Percentiles rank a stretch among this genome's conserved stretches.
These are phyloP conservation scores for Drosophila triauraria DNA, from an alignment of 1,140 invertebrate species.

Conservation along the genomic window DNA sequence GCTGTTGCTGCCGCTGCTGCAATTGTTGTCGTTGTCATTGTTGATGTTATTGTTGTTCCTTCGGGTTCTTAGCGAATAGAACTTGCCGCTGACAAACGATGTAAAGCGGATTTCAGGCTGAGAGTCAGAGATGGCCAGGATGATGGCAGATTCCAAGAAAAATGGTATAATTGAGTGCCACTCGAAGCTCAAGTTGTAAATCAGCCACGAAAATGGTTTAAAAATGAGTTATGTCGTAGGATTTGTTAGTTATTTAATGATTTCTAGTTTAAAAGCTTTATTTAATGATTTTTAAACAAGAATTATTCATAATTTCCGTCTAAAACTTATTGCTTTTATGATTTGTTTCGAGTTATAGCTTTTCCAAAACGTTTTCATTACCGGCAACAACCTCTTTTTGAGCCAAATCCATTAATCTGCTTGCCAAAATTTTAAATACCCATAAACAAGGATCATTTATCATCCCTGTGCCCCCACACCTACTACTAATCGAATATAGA, in stretches of 20 bases:
- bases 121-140: conserved; percentile 25
- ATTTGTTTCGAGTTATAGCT: background rate
- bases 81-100: conserved; percentile 45
- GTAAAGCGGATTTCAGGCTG: conserved; percentile 30
- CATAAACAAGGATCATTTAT: conserved; percentile 39
- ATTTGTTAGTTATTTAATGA: background rate
- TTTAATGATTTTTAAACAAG: too few relatives aligned
- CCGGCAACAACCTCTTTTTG: background rate
- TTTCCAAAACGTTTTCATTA: background rate
- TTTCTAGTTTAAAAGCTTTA: background rate
- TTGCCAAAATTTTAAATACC: conserved; percentile 37
- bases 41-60: conserved; percentile 38
- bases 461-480: background rate
- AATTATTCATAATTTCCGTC: background rate
- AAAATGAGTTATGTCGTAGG: background rate
- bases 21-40: conserved; percentile 36
- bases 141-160: conserved; percentile 26
- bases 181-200: conserved; percentile 2
- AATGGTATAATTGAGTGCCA: conserved; percentile 24
- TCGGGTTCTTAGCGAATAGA: conserved; percentile 32
- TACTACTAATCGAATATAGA: conserved; percentile 38
- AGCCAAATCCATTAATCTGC: conserved; percentile 29
- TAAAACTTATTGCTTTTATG: background rate
- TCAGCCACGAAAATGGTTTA: background rate
- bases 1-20: conserved; percentile 15